A percentile compares a stretch with the other conserved stretches of the same genome.
These are phyloP conservation scores for Operophtera brumata DNA, from an alignment of 2,888 invertebrate species.

Conservation along the genomic window DNA sequence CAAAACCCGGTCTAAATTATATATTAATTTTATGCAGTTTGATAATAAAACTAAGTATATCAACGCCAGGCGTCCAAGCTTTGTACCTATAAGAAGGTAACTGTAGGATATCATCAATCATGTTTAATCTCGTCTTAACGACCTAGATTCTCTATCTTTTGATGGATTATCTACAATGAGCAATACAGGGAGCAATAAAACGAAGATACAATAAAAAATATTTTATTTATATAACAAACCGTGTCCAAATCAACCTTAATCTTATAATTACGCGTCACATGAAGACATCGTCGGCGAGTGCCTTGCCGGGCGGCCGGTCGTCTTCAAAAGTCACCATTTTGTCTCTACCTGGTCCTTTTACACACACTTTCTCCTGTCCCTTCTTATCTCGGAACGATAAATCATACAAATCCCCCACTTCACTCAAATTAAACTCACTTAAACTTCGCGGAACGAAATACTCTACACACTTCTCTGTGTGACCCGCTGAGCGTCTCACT, in stretches of 20 bases:
- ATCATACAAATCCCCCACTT: conserved; percentile 65
- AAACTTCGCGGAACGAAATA: conserved; percentile 92
- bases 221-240: conserved; percentile 65
- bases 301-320: conserved; percentile 76
- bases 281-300: conserved; percentile 85
- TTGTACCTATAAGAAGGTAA: conserved; percentile 18
- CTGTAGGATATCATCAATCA: conserved; percentile 28
- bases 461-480: conserved; percentile 85
- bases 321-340: conserved; percentile 92
- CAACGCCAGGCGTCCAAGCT: too few relatives aligned
- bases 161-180: conserved; percentile 15
- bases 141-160: conserved; percentile 24
- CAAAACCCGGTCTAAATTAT: too few relatives aligned
- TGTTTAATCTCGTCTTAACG: conserved; percentile 19
- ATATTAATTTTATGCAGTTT: too few relatives aligned
- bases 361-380: conserved; percentile 45
- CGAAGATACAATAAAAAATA: conserved; percentile 35
- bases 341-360: conserved; percentile 82
- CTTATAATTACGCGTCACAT: conserved; percentile 83
- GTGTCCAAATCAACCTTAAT: conserved; percentile 48
- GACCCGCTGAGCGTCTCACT: conserved; percentile 42
- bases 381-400: conserved; percentile 46
- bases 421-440: conserved; percentile 90
- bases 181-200: conserved; percentile 30
- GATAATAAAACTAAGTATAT: too few relatives aligned